phyloP scores from a whole-genome alignment of 2,113 vertebrate genomes.

The Calidris pygmaea region DNA sequence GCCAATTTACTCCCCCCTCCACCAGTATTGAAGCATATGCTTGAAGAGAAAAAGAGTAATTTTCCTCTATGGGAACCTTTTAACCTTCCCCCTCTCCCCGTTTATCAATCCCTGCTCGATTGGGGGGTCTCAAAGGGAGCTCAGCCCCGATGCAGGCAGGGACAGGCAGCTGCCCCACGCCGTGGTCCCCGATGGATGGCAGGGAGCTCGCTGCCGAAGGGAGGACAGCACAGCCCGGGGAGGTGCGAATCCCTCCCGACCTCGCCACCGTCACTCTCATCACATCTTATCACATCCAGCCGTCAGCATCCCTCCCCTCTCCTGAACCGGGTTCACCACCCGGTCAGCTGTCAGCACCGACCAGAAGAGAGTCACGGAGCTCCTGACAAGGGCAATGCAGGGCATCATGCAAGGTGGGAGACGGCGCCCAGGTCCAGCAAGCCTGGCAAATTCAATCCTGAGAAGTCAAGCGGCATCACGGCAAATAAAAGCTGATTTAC shows the following conservation, averaged over 20 bases:
- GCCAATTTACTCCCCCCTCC: conserved; percentile 3
- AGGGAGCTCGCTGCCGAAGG: background rate
- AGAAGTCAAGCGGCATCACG: rapidly evolving
- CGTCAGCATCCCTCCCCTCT: background rate
- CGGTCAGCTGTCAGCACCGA: rapidly evolving
- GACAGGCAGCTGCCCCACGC: background rate
- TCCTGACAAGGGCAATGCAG: background rate
- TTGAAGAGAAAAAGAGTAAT: background rate
- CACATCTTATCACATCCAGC: background rate
- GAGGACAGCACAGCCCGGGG: rapidly evolving
- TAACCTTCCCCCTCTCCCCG: background rate
- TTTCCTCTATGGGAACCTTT: background rate
- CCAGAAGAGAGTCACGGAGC: background rate
- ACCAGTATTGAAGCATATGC: background rate
- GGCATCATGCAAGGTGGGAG: rapidly evolving
- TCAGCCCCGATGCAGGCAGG: background rate
- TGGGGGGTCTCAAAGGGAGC: background rate
- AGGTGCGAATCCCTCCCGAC: background rate
- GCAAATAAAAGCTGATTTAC: background rate
- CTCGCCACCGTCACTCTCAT: background rate
- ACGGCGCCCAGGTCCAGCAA: background rate
- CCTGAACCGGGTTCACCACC: background rate
- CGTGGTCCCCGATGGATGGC: rapidly evolving
- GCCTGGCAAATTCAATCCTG: background rate
- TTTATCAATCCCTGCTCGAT: background rate